Conservation (phyloP, 2,888 invertebrate genomes). For the Yponomeuta evonymella region DNA sequence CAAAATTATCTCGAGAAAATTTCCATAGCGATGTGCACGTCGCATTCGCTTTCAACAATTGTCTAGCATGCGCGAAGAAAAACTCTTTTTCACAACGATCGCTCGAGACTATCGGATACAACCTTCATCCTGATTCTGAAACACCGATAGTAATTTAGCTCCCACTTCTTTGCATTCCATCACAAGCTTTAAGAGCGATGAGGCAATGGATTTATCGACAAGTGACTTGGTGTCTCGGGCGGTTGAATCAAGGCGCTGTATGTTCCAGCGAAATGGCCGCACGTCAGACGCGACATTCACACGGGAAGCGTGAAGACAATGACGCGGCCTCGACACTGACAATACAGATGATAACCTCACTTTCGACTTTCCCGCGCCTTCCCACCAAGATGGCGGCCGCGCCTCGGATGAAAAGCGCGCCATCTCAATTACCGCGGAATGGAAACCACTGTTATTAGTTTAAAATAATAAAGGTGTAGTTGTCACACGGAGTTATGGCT, state of each 20-base stretch:
- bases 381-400: conserved; percentile 34
- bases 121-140: neutral
- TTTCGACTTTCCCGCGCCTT: conserved; percentile 69
- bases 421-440: conserved; percentile 5
- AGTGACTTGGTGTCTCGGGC: neutral
- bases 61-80: conserved; percentile 2
- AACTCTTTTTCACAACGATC: neutral
- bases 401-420: conserved; percentile 41
- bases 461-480: conserved; percentile 3
- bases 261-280: neutral
- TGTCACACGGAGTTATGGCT: neutral
- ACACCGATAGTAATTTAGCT: neutral
- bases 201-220: neutral
- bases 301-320: conserved; percentile 55
- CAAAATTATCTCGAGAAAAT: neutral
- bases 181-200: neutral
- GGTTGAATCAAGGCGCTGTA: neutral
- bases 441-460: conserved; percentile 1
- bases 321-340: conserved; percentile 60
- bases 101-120: conserved; percentile 7
- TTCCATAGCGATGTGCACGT: conserved; percentile 9
- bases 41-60: conserved; percentile 14
- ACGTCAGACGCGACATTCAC: conserved; percentile 33
- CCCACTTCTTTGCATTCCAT: neutral
- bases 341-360: conserved; percentile 53